phyloP scores from a whole-genome alignment of 1,140 invertebrate species.

The Globodera rostochiensis region DNA sequence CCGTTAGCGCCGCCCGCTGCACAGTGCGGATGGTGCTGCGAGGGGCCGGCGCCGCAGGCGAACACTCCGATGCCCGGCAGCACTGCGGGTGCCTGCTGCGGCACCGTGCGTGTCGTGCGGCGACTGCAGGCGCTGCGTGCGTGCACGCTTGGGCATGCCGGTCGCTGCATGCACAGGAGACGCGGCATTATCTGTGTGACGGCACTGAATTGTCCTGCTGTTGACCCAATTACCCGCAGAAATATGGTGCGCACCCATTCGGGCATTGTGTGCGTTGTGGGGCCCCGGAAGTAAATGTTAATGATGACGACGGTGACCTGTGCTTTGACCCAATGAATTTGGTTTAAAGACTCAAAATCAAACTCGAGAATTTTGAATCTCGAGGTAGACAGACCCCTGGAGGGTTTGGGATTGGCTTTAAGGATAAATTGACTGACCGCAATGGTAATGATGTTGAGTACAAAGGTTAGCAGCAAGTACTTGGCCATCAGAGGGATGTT shows the following conservation, averaged over 20 bases:
- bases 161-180: constrained; percentile 62
- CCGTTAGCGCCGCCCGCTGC: constrained; percentile 32
- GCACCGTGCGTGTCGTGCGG: constrained; percentile 38
- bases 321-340: neutral
- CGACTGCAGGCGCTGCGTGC: neutral
- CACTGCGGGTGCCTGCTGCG: constrained; percentile 36
- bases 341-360: too few relatives aligned
- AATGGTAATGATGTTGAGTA: constrained; percentile 99
- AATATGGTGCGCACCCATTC: constrained; percentile 89
- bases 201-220: constrained; percentile 2
- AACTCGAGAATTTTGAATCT: too few relatives aligned
- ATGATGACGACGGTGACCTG: constrained; percentile 94
- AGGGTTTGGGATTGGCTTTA: too few relatives aligned
- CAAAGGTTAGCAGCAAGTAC: constrained; percentile 97
- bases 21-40: constrained; percentile 58
- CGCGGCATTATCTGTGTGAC: constrained; percentile 66
- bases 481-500: constrained; percentile 95
- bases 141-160: constrained; percentile 28
- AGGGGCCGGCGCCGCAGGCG: constrained; percentile 35
- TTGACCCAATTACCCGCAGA: constrained; percentile 71
- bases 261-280: constrained; percentile 75
- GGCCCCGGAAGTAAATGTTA: constrained; percentile 97
- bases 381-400: too few relatives aligned
- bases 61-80: constrained; percentile 60
- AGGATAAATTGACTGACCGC: neutral